Evolutionary conservation across 2,113 vertebrate species (phyloP).

Genomic region (Misgurnus mizolepis): DNA sequence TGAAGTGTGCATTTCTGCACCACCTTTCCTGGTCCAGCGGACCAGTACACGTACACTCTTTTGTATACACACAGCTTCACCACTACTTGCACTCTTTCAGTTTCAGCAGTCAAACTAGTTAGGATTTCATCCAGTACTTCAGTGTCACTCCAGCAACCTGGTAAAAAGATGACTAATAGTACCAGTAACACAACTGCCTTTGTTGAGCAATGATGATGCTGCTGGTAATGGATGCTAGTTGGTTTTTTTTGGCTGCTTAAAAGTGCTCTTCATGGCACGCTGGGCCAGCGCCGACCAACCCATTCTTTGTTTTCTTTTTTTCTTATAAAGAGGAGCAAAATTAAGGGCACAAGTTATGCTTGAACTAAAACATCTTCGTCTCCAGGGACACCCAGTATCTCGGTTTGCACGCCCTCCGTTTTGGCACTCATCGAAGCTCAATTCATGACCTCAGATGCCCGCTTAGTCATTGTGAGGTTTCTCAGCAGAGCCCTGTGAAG

Average conservation of each 20-base stretch:
- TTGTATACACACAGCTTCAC: conserved; percentile 16
- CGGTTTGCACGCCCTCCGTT: conserved; percentile 15
- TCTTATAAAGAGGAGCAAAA: conserved; percentile 28
- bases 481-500: conserved; percentile 81
- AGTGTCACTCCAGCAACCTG: conserved; percentile 11
- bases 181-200: conserved; percentile 14
- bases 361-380: conserved; percentile 1
- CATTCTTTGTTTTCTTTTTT: conserved; percentile 7
- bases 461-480: conserved; percentile 87
- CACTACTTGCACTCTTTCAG: conserved; percentile 2
- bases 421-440: conserved; percentile 23
- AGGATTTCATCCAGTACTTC: conserved; percentile 1
- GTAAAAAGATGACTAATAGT: not conserved
- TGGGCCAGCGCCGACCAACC: conserved; percentile 39
- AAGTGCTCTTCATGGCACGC: conserved; percentile 66
- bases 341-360: conserved; percentile 15
- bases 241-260: conserved; percentile 58
- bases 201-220: not conserved
- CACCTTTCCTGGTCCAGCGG: not conserved
- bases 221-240: conserved; percentile 20
- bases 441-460: conserved; percentile 36
- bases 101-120: not conserved
- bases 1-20: conserved; percentile 27
- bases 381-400: conserved; percentile 18
- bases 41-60: conserved; percentile 13